A percentile compares a stretch with the other conserved stretches of the same genome.
These are phyloP conservation scores for Hypanus sabinus DNA, from an alignment of 2,113 vertebrate species.

Conservation along the genomic window DNA sequence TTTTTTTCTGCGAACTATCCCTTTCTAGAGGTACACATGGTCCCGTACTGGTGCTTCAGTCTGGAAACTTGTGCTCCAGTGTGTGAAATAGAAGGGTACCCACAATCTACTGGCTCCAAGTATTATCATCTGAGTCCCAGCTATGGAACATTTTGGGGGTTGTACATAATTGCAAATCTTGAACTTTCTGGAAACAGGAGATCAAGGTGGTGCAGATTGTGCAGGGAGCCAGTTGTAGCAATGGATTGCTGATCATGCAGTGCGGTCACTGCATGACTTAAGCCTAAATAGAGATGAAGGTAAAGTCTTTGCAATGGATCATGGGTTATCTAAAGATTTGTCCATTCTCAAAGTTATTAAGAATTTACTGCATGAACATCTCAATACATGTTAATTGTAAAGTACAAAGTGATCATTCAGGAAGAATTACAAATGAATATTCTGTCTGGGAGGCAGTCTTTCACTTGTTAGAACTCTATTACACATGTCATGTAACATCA, in stretches of 20 bases:
- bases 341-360: not conserved
- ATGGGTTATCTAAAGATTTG: not conserved
- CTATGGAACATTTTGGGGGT: too few species aligned
- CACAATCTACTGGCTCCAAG: too few species aligned
- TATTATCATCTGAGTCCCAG: too few species aligned
- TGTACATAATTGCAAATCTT: not conserved
- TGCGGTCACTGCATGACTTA: too few species aligned
- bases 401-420: not conserved
- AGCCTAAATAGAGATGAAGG: not conserved
- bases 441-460: not conserved
- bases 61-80: too few species aligned
- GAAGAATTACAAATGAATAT: not conserved
- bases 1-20: too few species aligned
- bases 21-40: too few species aligned
- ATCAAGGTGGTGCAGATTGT: not conserved
- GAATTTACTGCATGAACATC: not conserved
- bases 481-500: not conserved
- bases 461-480: not conserved
- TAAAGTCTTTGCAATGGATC: not conserved
- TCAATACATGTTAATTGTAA: conserved; percentile 18
- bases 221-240: not conserved
- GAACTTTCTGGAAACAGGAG: not conserved
- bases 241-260: not conserved
- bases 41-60: too few species aligned
- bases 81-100: too few species aligned